Conservation (phyloP, 37 sponge, comb jelly and placozoan species). For the Crambe crambe region DNA sequence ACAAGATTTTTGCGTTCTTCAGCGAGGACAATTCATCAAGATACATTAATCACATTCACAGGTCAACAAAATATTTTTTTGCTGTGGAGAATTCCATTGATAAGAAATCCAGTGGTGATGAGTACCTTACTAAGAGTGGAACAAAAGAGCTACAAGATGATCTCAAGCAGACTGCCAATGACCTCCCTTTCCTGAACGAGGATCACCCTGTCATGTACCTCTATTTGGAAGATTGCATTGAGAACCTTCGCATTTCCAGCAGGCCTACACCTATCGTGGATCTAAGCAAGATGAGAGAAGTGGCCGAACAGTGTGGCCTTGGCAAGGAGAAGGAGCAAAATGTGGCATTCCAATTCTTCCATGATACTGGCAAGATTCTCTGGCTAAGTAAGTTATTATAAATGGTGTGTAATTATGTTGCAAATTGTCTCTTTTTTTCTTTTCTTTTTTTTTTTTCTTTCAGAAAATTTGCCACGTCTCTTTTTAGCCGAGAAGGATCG, state of each 20-base stretch:
- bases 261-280: neutral
- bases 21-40: neutral
- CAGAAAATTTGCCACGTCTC: neutral
- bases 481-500: conserved; percentile 41
- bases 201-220: conserved; percentile 48
- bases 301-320: neutral
- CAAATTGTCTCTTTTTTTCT: no score
- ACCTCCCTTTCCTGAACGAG: conserved; percentile 35
- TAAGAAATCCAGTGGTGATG: neutral
- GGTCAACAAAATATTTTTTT: neutral
- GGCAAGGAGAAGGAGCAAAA: neutral
- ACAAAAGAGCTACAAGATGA: conserved; percentile 19
- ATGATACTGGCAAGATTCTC: conserved; percentile 60
- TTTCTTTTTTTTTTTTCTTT: neutral
- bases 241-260: neutral
- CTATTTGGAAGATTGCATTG: conserved; percentile 7
- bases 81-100: conserved; percentile 56
- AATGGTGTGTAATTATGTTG: no score
- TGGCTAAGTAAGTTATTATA: conserved; percentile 17
- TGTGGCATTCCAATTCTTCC: conserved; percentile 60
- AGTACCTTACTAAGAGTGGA: conserved; percentile 38
- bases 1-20: no score
- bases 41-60: conserved; percentile 9
- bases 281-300: neutral
- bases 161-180: conserved; percentile 2